Conservation (phyloP, 2,113 vertebrate species). For the Tringa solitaria region DNA sequence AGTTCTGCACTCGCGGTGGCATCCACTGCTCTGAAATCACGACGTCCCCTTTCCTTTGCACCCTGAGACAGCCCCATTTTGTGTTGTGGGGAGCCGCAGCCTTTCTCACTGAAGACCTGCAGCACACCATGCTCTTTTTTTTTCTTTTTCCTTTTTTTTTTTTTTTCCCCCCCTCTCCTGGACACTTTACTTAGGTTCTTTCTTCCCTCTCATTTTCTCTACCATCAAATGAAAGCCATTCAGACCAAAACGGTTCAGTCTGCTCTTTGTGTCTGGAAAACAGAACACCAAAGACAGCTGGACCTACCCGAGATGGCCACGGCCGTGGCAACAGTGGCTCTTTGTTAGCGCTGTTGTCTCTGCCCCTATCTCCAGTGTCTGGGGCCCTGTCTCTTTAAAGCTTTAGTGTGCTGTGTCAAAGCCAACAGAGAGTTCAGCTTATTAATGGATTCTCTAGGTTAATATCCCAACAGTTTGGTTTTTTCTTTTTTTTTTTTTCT, state of each 20-base stretch:
- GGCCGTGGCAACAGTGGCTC: conserved; percentile 63
- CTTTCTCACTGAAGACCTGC: conserved; percentile 32
- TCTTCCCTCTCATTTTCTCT: conserved; percentile 58
- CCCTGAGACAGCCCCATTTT: not conserved
- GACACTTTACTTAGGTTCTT: conserved; percentile 61
- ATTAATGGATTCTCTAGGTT: conserved; percentile 61
- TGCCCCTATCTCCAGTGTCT: conserved; percentile 55
- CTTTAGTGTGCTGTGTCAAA: conserved; percentile 44
- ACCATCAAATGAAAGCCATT: conserved; percentile 58
- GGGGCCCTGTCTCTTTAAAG: conserved; percentile 63
- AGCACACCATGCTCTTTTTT: not conserved
- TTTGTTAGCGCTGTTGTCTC: conserved; percentile 62
- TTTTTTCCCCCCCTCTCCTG: not conserved
- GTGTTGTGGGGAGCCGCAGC: not conserved
- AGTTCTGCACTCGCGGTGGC: not conserved
- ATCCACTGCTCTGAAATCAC: not conserved
- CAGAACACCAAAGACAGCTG: conserved; percentile 59
- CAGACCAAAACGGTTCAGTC: conserved; percentile 62
- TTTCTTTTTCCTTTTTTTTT: not conserved
- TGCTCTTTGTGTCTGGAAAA: conserved; percentile 66
- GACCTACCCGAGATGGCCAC: conserved; percentile 65
- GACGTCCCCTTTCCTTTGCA: not conserved
- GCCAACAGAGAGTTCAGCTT: conserved; percentile 58
- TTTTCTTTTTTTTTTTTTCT: not conserved
- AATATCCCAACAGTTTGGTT: conserved; percentile 60